Percentiles rank a stretch among this genome's conserved stretches.
These are phyloP conservation scores for Ormyrus rosae DNA, from an alignment of 2,888 invertebrate species.

Conservation along the genomic window DNA sequence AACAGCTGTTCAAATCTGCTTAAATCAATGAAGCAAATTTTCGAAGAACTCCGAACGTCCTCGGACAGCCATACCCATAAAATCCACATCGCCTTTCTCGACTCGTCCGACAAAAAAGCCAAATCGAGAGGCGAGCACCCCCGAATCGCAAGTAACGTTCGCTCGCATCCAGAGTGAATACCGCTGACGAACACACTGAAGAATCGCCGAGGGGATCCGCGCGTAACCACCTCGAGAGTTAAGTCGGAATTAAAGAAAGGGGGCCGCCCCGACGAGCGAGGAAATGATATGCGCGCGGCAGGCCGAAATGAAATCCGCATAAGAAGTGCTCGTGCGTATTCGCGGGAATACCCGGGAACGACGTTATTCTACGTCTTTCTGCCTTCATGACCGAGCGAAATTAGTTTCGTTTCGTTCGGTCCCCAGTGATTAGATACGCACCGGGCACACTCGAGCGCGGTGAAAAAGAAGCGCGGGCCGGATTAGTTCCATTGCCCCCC, in stretches of 20 bases:
- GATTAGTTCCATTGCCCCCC: slow-evolving; percentile 30
- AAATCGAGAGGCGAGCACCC: not conserved
- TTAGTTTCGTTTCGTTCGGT: slow-evolving; percentile 56
- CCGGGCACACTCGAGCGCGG: not conserved
- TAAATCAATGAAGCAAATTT: not conserved
- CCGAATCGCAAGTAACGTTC: slow-evolving; percentile 16
- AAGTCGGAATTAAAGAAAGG: slow-evolving; percentile 31
- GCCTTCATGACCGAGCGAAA: slow-evolving; percentile 24
- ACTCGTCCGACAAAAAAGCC: not conserved
- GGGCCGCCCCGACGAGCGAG: not conserved
- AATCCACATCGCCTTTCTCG: slow-evolving; percentile 1
- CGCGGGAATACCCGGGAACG: no score
- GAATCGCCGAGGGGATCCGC: not conserved
- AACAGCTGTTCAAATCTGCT: not conserved
- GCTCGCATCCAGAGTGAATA: not conserved
- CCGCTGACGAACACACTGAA: slow-evolving; percentile 19
- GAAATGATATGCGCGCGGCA: not conserved
- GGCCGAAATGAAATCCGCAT: slow-evolving; percentile 23
- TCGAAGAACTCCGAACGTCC: not conserved
- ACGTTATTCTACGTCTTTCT: not conserved
- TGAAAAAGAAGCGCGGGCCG: not conserved
- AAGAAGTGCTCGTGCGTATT: slow-evolving; percentile 12
- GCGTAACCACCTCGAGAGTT: not conserved
- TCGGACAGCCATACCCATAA: not conserved
- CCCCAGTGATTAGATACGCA: slow-evolving; percentile 48